Evolutionary conservation across 2,113 vertebrate genomes (phyloP), one percentile per base, ranked within the genome.

Genomic region (Martes martes): DNA sequence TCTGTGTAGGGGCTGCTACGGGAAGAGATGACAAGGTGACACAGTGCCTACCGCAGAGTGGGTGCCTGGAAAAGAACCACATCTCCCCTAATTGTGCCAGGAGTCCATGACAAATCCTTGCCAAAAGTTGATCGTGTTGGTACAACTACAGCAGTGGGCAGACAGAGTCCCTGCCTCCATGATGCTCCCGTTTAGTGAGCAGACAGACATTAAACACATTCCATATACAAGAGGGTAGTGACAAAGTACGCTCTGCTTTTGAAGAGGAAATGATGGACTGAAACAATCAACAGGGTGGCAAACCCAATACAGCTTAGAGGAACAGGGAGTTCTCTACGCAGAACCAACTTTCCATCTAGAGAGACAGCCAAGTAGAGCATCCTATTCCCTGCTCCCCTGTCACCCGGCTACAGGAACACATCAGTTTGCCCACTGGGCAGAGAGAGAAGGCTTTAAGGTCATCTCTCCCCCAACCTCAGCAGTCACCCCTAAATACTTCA

Each of bases 21-120:
- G 39, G 45, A 33, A 42, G 4, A 31, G 26, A 59, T 1, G 69
- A 55, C 16, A 28, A 65, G 10, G 47, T 26, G 1, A 39, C 36
- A 33, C 16, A 24, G 18, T 7, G 39, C 65, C 76, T 6, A 8
- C n/a, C 45, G 8, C 65, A 57, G 45, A 42, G 11, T 11, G n/a
- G 45, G 18, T 31, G n/a, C 18, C 5, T 18, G 26, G 39, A 36
- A 61, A 39, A 39, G 24, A 36, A 33, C 23, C 65, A 14, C 33
- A 16, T 42, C 5, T 42, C 47, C 47, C 16, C 7, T n/a, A n/a
- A 13, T 2, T n/a, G 45, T 19, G 52, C 57, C 57, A 50, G 85
- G 0, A 4, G 24, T 26, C 45, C 2, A 9, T 1, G 9, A 50
- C 78, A 33, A 19, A 65, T 55, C 45, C 2, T 21, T 36, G 8